Conservation (phyloP, 2,113 vertebrate genomes). For the Tetraodon nigroviridis region DNA sequence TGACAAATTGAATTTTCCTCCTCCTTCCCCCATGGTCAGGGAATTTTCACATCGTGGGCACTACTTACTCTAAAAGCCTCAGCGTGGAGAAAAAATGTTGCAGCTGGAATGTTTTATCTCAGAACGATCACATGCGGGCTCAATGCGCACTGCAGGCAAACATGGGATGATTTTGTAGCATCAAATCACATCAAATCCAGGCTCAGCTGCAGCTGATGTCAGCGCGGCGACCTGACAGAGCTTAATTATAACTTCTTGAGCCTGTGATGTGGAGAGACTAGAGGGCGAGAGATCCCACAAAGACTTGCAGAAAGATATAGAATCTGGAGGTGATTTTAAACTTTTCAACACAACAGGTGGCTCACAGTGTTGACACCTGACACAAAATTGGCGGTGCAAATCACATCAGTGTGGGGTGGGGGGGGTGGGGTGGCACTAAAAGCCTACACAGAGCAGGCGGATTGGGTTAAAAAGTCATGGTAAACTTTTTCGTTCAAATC, state of each 20-base stretch:
- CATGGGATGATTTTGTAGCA: slow-evolving; percentile 17
- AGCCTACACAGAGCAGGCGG: too few relatives aligned
- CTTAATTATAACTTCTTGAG: slow-evolving; percentile 49
- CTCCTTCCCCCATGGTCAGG: slow-evolving; percentile 39
- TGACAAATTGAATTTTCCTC: slow-evolving; percentile 56
- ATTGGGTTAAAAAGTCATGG: too few relatives aligned
- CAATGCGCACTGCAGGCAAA: slow-evolving; percentile 1
- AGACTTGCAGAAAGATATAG: neutral
- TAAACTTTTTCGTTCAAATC: too few relatives aligned
- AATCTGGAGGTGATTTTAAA: too few relatives aligned
- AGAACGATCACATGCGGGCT: neutral
- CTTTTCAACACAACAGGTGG: too few relatives aligned
- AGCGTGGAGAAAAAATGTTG: slow-evolving; percentile 9
- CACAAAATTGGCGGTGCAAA: too few relatives aligned
- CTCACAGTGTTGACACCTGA: too few relatives aligned
- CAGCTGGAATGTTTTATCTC: neutral
- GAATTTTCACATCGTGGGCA: slow-evolving; percentile 28
- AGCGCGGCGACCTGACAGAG: slow-evolving; percentile 27
- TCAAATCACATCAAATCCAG: slow-evolving; percentile 24
- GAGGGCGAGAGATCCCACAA: slow-evolving; percentile 9
- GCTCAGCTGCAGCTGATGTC: slow-evolving; percentile 16
- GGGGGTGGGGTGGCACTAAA: too few relatives aligned
- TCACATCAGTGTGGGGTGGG: too few relatives aligned
- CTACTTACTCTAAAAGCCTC: slow-evolving; percentile 20
- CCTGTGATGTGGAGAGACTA: slow-evolving; percentile 1